A percentile compares a stretch with the other conserved stretches of the same genome.
Conservation (phyloP, 2,797 vertebrate species). For the Oreochromis grahami region DNA sequence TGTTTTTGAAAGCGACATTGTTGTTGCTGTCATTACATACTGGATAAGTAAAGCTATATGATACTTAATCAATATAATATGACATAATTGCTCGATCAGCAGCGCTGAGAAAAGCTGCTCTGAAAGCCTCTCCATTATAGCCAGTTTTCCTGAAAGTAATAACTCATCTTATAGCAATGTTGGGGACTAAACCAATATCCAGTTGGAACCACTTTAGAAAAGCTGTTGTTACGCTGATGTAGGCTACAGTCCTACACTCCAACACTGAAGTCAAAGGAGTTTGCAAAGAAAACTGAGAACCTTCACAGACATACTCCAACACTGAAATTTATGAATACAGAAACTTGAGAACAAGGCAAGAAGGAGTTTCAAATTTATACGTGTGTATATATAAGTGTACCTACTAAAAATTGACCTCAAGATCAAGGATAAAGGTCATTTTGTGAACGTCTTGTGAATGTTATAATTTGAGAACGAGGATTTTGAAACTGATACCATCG, state of each 20-base stretch:
- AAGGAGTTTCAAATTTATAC: neutral
- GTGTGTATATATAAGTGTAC: neutral
- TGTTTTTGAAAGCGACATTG: neutral
- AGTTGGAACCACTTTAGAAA: neutral
- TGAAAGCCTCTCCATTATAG: neutral
- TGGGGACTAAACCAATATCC: neutral
- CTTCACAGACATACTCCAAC: too few relatives aligned
- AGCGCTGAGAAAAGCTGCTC: neutral
- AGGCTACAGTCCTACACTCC: neutral
- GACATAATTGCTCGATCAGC: conserved; percentile 37
- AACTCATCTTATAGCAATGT: neutral
- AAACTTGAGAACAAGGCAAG: neutral
- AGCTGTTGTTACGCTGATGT: neutral
- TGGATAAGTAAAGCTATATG: conserved; percentile 52
- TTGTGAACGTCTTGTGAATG: neutral
- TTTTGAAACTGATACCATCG: neutral
- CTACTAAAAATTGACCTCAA: neutral
- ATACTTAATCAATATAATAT: conserved; percentile 61
- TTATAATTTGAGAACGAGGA: neutral
- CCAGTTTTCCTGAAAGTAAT: neutral
- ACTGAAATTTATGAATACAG: neutral
- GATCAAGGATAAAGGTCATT: neutral
- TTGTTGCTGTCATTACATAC: conserved; percentile 15
- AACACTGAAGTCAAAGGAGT: too few relatives aligned
- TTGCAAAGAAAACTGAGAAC: too few relatives aligned